Base-by-base conservation (phyloP, 2,113 vertebrate species). In the Nothocercus nigrocapillus region DNA sequence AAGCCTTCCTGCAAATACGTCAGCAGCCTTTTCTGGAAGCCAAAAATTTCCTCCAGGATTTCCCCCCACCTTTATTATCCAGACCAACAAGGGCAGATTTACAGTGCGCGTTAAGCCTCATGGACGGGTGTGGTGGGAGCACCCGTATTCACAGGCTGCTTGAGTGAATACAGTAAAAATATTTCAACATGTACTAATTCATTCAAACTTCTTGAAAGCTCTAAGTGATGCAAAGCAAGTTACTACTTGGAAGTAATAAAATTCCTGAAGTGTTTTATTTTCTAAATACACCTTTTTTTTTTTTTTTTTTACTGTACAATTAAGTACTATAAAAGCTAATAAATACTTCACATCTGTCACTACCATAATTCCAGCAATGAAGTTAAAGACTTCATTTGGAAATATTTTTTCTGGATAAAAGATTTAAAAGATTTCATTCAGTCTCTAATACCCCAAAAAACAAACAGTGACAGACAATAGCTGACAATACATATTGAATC, bases 221-320 rank as follows among this genome's bases (percentile, higher is more conserved):
- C 44, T 69, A 93, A 88, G 64, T 54, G 36, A 92, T 88, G 49
- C 67, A 90, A 76, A 53, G 44, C 69, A 88, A 86, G 77, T 82
- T 84, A 61, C 80, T 86, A 77, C 77, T 89, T 69, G 54, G 76
- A 96, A 85, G 53, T 24, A 90, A 13, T 49, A 84, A 86, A 24
- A 85, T 77, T 88, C 75, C 54, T 74, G 67, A 76, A 75, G 86
- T 38, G 49, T 96, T 93, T 82, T 67, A 66, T 95, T 95, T 96
- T 63, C 70, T 88, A 88, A 91, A 89, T 74, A 7, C 28, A 91
- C 72, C 68, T 82, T 21, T 38, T 0, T 63, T 58, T 93, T 95
- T 82, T 21, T 38, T 0, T 63, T 58, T 93, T 95, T 67, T 42
- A 42, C 1, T 1, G 34, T 61, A 56, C 34, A 64, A 34, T 12